phyloP scores from a whole-genome alignment of 2,113 vertebrate genomes.

The Ciconia stormi region DNA sequence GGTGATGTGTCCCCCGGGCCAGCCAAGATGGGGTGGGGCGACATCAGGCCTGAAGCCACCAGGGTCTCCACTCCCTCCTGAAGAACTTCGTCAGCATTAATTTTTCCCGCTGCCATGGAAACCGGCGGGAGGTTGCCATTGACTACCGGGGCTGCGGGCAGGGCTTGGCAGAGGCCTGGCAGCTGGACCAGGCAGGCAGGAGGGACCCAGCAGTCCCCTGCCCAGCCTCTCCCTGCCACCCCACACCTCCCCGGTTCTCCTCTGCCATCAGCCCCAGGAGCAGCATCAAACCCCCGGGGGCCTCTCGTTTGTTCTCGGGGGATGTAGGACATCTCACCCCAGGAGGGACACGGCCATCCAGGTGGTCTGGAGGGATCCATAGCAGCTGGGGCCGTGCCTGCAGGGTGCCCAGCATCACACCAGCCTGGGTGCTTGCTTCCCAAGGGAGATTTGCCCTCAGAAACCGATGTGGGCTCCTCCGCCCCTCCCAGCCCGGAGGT shows the following conservation, averaged over 20 bases:
- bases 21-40: background rate
- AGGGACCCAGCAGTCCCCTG: background rate
- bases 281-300: background rate
- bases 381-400: rapidly evolving
- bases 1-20: rapidly evolving
- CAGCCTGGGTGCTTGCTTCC: background rate
- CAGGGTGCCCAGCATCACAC: background rate
- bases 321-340: background rate
- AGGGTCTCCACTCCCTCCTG: background rate
- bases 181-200: background rate
- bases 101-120: conserved; percentile 50
- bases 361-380: background rate
- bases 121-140: conserved; percentile 4
- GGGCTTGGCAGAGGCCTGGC: background rate
- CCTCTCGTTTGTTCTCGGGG: background rate
- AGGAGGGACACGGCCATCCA: rapidly evolving
- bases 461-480: background rate
- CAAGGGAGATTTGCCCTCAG: background rate
- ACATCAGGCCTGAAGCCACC: background rate
- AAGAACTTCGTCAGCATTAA: background rate
- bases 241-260: background rate
- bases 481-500: rapidly evolving
- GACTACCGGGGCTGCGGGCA: background rate
- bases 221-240: background rate
- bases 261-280: background rate